Base-by-base conservation (phyloP, 1,140 invertebrate genomes). In the Helicorthomorpha holstii region DNA sequence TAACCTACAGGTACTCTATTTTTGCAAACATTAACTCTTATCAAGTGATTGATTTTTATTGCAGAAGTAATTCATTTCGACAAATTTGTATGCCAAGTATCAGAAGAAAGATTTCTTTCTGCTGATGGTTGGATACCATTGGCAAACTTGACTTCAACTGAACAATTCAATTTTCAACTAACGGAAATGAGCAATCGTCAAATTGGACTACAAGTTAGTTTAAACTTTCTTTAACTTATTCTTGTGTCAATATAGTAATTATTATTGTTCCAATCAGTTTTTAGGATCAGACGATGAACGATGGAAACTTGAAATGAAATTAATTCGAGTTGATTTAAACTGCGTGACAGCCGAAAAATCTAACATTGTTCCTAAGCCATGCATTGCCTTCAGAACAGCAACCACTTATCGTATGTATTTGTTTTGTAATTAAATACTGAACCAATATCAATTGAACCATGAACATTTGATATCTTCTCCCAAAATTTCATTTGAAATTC, bases 121-220 rank as follows among this genome's bases (percentile, higher is more conserved):
- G n/a, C 3, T n/a, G 34, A 29, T 38, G 49, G 49, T n/a, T 50
- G 49, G 49, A 24, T 4, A 19, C 10, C n/a, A 38, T 14, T 50
- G 12, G 49, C 3, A 38, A 7, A 29, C 4, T 25, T 50, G 7
- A 50, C 27, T 19, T 7, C 12, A 7, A n/a, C 12, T 38, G 27
- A n/a, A 24, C 49, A 45, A 21, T 19, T 45, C 16, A 45, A 45
- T 34, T 34, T 7, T 34, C 29, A 34, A 34, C 16, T 34, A 34
- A 7, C 29, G 29, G 29, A 34, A 34, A 34, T 34, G 7, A 16
- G 16, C 29, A 34, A 34, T 7, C 7, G 7, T 34, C 16, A 7
- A 34, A 7, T 7, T 7, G 7, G 16, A 7, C 16, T 7, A 34
- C 29, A 34, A 16, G 7, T 34, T 34, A 7, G 7, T 34, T 7